These are phyloP conservation scores for Ochropleura plecta DNA, from an alignment of 2,888 invertebrate species.

Conservation along the genomic window DNA sequence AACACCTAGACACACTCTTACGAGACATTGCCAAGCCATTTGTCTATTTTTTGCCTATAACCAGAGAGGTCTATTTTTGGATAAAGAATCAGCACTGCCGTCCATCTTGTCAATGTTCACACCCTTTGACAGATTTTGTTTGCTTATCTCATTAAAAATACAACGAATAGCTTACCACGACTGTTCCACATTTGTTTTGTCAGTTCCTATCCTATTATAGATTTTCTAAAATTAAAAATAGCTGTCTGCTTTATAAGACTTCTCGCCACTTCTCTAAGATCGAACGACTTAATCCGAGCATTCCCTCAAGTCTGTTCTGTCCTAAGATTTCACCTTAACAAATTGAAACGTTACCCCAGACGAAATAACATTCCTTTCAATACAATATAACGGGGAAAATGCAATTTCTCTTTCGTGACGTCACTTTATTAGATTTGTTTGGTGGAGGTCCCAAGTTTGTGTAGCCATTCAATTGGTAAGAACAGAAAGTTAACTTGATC, in stretches of 20 bases:
- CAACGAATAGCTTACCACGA: not conserved
- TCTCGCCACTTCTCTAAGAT: not conserved
- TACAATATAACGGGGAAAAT: slow-evolving; percentile 60
- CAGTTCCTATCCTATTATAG: not conserved
- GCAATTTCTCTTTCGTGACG: slow-evolving; percentile 63
- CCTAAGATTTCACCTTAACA: slow-evolving; percentile 46
- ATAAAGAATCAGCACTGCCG: too few species aligned
- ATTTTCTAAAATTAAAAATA: too few species aligned
- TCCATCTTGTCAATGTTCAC: too few species aligned
- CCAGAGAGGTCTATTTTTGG: too few species aligned
- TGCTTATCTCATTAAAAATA: not conserved
- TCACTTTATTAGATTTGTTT: slow-evolving; percentile 71
- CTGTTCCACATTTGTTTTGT: not conserved
- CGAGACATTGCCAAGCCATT: too few species aligned
- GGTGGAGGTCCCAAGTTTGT: slow-evolving; percentile 43
- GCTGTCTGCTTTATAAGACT: not conserved
- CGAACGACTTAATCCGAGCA: slow-evolving; percentile 20
- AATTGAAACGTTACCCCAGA: slow-evolving; percentile 63
- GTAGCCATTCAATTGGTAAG: not conserved
- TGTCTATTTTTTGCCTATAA: too few species aligned
- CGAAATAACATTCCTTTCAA: slow-evolving; percentile 61
- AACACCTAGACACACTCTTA: too few species aligned
- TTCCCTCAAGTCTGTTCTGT: slow-evolving; percentile 21
- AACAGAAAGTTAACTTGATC: slow-evolving; percentile 16
- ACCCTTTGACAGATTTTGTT: too few species aligned